These are phyloP conservation scores for Aeoliscus strigatus DNA, from an alignment of 2,797 vertebrate species.

Conservation along the genomic window DNA sequence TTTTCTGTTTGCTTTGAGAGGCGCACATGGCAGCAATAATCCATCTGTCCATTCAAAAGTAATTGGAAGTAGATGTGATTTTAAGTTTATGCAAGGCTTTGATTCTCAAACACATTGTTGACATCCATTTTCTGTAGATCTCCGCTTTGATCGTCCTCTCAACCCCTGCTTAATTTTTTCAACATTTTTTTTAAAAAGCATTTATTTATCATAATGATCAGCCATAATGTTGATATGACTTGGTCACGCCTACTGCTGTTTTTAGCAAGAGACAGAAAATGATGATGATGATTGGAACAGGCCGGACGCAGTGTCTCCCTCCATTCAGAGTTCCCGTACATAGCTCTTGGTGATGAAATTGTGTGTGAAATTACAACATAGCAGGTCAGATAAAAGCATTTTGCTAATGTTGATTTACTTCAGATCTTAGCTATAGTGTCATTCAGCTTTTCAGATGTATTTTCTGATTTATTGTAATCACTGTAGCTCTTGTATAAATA, in stretches of 20 bases:
- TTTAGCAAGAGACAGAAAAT: slow-evolving; percentile 8
- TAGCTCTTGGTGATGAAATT: too few species aligned
- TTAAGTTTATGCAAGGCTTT: slow-evolving; percentile 14
- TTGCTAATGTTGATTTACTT: too few species aligned
- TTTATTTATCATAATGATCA: too few species aligned
- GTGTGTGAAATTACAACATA: too few species aligned
- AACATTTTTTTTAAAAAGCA: slow-evolving; percentile 1
- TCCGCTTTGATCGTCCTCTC: slow-evolving; percentile 6
- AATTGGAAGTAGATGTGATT: slow-evolving; percentile 12
- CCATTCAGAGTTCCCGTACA: not conserved
- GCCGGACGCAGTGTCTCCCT: slow-evolving; percentile 2
- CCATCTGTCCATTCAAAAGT: slow-evolving; percentile 21
- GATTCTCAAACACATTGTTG: slow-evolving; percentile 10
- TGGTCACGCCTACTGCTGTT: slow-evolving; percentile 1
- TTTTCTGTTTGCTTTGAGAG: slow-evolving; percentile 29
- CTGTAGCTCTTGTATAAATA: too few species aligned
- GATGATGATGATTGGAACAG: slow-evolving; percentile 9
- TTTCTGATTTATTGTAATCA: too few species aligned
- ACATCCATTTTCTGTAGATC: slow-evolving; percentile 15
- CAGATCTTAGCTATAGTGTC: too few species aligned
- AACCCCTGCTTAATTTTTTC: slow-evolving; percentile 6
- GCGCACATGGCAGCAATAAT: slow-evolving; percentile 36
- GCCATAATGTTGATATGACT: not conserved
- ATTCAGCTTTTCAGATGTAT: too few species aligned
- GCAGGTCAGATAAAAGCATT: too few species aligned